phyloP scores from a whole-genome alignment of 92 coral and sea anemone genomes.

The Epizoanthus illoricatus region DNA sequence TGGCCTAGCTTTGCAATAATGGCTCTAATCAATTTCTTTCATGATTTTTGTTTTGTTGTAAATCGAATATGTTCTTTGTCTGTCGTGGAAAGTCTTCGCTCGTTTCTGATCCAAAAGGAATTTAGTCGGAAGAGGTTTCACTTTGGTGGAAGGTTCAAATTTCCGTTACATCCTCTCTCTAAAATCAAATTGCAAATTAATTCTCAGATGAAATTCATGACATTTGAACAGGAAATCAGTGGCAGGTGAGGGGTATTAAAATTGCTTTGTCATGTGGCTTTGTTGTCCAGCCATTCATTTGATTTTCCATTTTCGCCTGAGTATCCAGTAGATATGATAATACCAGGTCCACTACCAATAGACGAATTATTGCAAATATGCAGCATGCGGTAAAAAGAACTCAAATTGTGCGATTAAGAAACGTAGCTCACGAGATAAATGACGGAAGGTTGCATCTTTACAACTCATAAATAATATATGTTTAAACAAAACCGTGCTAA shows the following conservation, averaged over 20 bases:
- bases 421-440: too few species aligned
- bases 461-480: too few species aligned
- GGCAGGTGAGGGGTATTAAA: constrained; percentile 13
- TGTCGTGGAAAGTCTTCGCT: not conserved
- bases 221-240: constrained; percentile 34
- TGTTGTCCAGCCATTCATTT: constrained; percentile 14
- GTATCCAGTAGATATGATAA: not conserved
- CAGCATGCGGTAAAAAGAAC: not conserved
- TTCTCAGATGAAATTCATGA: constrained; percentile 30
- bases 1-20: not conserved
- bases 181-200: constrained; percentile 18
- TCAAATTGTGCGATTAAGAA: too few species aligned
- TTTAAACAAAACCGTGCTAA: too few species aligned
- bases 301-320: constrained; percentile 20
- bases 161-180: constrained; percentile 4
- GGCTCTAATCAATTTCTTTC: constrained; percentile 35
- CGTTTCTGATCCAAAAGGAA: not conserved
- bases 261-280: constrained; percentile 12
- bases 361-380: not conserved
- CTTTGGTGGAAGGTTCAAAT: not conserved
- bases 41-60: not conserved
- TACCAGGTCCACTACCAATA: not conserved
- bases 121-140: not conserved
- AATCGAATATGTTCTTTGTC: not conserved
- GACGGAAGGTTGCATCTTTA: too few species aligned